phyloP scores from a whole-genome alignment of 2,888 invertebrate genomes.

The Tyria jacobaeae region DNA sequence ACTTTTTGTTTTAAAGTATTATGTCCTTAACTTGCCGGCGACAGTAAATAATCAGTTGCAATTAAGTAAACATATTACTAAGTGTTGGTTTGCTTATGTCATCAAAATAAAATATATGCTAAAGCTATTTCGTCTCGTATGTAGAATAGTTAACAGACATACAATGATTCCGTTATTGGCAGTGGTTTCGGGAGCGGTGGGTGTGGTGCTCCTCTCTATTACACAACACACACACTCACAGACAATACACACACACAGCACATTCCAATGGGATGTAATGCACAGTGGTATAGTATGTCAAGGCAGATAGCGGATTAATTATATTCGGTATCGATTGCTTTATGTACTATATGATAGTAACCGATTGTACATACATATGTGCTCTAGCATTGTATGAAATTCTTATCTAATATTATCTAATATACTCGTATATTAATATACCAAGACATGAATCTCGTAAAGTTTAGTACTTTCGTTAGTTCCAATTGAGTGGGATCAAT shows the following conservation, averaged over 20 bases:
- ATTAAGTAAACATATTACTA: background rate
- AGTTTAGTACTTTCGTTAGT: too few relatives aligned
- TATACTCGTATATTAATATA: too few relatives aligned
- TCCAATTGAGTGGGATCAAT: too few relatives aligned
- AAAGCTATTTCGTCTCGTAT: background rate
- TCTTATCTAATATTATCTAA: too few relatives aligned
- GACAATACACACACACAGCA: background rate
- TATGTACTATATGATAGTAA: too few relatives aligned
- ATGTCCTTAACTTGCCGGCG: background rate
- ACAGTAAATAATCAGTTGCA: background rate
- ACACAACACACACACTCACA: background rate
- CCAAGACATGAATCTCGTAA: background rate
- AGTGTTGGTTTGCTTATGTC: background rate
- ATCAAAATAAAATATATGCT: background rate
- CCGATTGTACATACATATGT: too few relatives aligned
- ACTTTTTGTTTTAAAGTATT: too few relatives aligned
- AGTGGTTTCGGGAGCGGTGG: too few relatives aligned
- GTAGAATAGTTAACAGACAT: too few relatives aligned
- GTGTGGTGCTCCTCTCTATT: too few relatives aligned
- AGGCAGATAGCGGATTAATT: background rate
- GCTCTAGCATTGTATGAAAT: too few relatives aligned
- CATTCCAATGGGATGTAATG: background rate
- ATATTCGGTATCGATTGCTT: background rate
- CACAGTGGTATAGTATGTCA: background rate
- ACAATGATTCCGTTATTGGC: too few relatives aligned